Conservation (phyloP, 2,113 vertebrate species). For the Ranitomeya variabilis region DNA sequence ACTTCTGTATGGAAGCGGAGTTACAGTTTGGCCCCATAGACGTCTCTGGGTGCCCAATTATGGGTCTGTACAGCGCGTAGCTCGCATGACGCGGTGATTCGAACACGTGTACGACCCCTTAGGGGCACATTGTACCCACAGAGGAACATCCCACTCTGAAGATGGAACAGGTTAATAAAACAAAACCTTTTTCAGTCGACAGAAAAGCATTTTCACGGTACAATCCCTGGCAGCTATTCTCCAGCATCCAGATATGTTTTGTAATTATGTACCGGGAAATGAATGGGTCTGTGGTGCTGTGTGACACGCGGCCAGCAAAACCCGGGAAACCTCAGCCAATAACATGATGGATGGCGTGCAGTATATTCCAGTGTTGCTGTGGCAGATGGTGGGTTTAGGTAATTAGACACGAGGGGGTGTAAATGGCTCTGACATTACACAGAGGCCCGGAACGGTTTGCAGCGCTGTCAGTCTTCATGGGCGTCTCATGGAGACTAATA, state of each 20-base stretch:
- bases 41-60: no score
- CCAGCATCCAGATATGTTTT: conserved; percentile 29
- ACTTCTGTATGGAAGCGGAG: no score
- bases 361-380: conserved; percentile 45
- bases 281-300: conserved; percentile 34
- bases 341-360: conserved; percentile 42
- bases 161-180: conserved; percentile 34
- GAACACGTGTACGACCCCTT: no score
- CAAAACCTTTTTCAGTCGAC: background rate
- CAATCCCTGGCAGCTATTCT: conserved; percentile 28
- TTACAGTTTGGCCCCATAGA: no score
- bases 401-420: conserved; percentile 57
- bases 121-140: background rate
- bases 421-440: conserved; percentile 49
- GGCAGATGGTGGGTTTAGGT: conserved; percentile 56
- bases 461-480: conserved; percentile 5
- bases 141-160: background rate
- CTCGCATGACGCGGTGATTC: no score
- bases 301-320: conserved; percentile 39
- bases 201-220: background rate
- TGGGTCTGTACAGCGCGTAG: no score
- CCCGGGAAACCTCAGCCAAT: conserved; percentile 41
- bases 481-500: background rate
- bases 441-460: conserved; percentile 8
- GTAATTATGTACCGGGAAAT: conserved; percentile 54